These are phyloP conservation scores for Physella acuta DNA, from an alignment of 1,140 invertebrate genomes.

Conservation along the genomic window DNA sequence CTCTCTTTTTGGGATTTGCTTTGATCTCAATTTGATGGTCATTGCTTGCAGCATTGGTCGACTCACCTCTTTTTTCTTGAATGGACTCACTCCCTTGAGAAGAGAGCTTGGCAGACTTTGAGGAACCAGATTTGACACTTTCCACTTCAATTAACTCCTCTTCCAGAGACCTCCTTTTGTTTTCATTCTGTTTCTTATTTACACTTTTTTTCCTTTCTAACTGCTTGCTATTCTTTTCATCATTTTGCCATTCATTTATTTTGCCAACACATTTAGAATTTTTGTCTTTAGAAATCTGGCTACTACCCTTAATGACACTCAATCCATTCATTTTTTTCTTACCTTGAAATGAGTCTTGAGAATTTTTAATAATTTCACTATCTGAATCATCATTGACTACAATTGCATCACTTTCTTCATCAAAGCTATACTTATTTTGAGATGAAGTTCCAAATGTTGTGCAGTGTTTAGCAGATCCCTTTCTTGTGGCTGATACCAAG, in stretches of 20 bases:
- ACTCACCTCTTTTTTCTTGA: conserved; percentile 9
- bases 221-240: neutral
- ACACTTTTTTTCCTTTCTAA: conserved; percentile 6
- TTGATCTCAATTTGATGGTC: neutral
- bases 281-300: conserved; percentile 3
- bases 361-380: conserved; percentile 15
- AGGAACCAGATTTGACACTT: conserved; percentile 14
- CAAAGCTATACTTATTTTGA: conserved; percentile 30
- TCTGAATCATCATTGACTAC: conserved; percentile 6
- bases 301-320: neutral
- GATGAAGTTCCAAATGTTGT: neutral
- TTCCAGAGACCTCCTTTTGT: conserved; percentile 12
- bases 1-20: neutral
- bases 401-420: conserved; percentile 19
- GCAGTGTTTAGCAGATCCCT: neutral
- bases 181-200: conserved; percentile 17
- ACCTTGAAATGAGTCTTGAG: neutral
- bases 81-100: conserved; percentile 10
- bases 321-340: neutral
- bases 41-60: conserved; percentile 11
- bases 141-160: conserved; percentile 15
- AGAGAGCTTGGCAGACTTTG: conserved; percentile 1
- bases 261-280: conserved; percentile 9
- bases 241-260: neutral
- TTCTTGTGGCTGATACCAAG: neutral